Evolutionary conservation across 2,797 vertebrate species (phyloP).

Genomic region (Phalanger gymnotis): DNA sequence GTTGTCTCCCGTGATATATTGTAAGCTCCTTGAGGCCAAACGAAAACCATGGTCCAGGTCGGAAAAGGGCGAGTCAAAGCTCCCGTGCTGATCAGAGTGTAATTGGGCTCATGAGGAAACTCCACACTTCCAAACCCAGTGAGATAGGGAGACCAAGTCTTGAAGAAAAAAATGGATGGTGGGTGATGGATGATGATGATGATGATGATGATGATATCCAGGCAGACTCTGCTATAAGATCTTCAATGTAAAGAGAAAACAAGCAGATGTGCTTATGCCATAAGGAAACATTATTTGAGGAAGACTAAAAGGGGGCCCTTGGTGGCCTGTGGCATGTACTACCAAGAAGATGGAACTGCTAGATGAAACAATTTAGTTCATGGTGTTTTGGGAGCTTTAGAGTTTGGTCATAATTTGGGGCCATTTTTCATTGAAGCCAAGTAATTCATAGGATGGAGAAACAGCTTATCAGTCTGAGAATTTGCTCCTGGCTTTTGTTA

Average conservation of each 20-base stretch:
- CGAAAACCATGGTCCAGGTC: background rate
- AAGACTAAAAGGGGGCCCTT: no score
- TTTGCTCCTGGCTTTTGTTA: background rate
- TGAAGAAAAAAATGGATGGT: background rate
- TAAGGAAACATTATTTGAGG: background rate
- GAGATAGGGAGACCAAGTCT: background rate
- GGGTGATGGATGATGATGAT: no score
- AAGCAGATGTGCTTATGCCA: background rate
- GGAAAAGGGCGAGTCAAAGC: background rate
- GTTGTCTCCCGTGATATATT: background rate
- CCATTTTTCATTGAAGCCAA: conserved; percentile 5
- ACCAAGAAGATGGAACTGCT: background rate
- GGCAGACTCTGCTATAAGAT: background rate
- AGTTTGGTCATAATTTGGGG: conserved; percentile 14
- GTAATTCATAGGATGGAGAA: conserved; percentile 33
- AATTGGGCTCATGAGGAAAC: background rate
- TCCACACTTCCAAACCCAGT: background rate
- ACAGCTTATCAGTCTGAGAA: background rate
- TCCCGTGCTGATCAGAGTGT: background rate
- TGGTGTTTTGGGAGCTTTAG: background rate
- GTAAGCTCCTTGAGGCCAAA: background rate
- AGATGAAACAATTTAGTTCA: conserved; percentile 36
- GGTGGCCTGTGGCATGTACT: background rate
- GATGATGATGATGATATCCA: background rate
- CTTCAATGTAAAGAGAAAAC: background rate